Percentiles rank a stretch among this genome's conserved stretches.
Evolutionary conservation across 2,113 vertebrate species (phyloP).

Genomic region (Elephas maximus): DNA sequence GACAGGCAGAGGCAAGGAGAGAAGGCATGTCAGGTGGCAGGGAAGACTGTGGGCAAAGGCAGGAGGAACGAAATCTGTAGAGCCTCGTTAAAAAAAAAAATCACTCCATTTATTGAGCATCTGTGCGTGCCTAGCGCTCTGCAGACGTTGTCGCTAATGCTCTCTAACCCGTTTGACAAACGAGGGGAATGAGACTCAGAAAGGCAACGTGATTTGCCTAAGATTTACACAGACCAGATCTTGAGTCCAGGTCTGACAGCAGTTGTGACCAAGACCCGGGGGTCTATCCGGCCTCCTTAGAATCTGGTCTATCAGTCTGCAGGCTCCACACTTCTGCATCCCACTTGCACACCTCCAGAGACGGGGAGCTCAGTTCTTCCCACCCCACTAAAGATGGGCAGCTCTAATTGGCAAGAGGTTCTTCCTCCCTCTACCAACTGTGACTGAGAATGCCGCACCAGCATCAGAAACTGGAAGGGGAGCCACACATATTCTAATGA

Average conservation of each 20-base stretch:
- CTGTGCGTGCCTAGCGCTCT: not conserved
- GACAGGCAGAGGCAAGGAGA: not conserved
- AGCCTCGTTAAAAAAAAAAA: not conserved
- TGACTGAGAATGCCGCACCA: not conserved
- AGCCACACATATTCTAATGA: fast-evolving
- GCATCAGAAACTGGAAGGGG: not conserved
- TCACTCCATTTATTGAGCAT: not conserved
- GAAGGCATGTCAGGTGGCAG: not conserved
- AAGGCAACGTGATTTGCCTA: not conserved
- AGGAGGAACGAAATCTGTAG: not conserved
- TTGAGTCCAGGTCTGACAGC: not conserved
- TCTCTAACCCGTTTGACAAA: not conserved
- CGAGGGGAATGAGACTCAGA: not conserved
- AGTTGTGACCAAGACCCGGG: not conserved
- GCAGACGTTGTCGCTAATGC: not conserved
- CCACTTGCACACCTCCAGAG: not conserved
- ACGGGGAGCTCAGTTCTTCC: not conserved
- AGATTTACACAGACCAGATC: not conserved
- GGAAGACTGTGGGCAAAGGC: not conserved
- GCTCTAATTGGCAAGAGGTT: not conserved
- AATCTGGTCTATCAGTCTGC: not conserved
- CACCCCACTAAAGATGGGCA: not conserved
- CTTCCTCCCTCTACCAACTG: not conserved
- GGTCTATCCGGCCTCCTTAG: not conserved
- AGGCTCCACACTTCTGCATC: not conserved